Conservation (phyloP, 2,888 invertebrate genomes). For the Coenonympha arcania region DNA sequence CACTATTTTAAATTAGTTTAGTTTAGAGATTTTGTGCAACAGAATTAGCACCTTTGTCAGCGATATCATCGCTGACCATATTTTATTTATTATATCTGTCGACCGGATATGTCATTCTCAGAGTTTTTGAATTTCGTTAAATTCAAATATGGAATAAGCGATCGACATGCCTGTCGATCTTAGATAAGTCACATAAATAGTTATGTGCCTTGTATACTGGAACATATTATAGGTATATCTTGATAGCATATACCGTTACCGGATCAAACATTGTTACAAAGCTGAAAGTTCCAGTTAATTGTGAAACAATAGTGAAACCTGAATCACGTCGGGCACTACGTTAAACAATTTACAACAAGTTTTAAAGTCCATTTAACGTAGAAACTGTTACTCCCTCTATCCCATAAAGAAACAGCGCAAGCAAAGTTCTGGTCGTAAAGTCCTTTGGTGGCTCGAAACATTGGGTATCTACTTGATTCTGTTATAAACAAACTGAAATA, state of each 20-base stretch:
- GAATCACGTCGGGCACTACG: not conserved
- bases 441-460: not conserved
- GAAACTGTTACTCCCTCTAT: slow-evolving; percentile 2
- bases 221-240: too few species aligned
- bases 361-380: slow-evolving; percentile 6
- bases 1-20: too few species aligned
- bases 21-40: too few species aligned
- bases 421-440: not conserved
- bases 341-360: slow-evolving; percentile 11
- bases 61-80: too few species aligned
- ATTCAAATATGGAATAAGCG: too few species aligned
- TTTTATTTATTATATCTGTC: too few species aligned
- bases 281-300: slow-evolving; percentile 1
- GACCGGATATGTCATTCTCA: too few species aligned
- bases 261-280: not conserved
- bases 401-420: not conserved
- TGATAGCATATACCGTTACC: not conserved
- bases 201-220: too few species aligned
- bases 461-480: not conserved
- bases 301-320: slow-evolving; percentile 2
- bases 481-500: not conserved
- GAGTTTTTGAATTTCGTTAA: too few species aligned
- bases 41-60: too few species aligned
- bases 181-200: too few species aligned
- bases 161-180: too few species aligned